Evolutionary conservation across 2,113 vertebrate genomes (phyloP).

Genomic region (Atlantisia rogersi): DNA sequence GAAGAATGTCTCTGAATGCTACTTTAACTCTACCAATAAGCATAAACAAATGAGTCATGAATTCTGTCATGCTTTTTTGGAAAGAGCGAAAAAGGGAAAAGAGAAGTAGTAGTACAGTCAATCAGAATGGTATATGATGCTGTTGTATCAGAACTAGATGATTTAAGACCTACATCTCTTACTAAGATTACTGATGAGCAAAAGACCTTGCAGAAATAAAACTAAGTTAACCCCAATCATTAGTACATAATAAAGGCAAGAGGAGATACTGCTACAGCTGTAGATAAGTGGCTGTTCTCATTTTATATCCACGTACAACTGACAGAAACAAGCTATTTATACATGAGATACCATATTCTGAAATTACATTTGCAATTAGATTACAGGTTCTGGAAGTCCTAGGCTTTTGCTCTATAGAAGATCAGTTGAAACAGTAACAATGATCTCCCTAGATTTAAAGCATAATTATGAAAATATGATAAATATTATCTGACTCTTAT

Average conservation of each 20-base stretch:
- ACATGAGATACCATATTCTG: fast-evolving
- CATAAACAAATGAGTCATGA: background rate
- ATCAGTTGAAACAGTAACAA: background rate
- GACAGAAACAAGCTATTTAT: background rate
- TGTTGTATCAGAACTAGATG: background rate
- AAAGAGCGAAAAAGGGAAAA: background rate
- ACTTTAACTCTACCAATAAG: background rate
- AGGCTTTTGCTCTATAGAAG: background rate
- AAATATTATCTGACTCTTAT: background rate
- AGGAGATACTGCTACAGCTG: background rate
- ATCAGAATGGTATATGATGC: background rate
- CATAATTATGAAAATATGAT: background rate
- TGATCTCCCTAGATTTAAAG: background rate
- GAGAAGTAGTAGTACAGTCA: background rate
- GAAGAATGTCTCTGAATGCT: background rate
- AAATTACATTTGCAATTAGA: background rate
- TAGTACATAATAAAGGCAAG: background rate
- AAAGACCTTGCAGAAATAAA: background rate
- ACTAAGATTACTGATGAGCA: background rate
- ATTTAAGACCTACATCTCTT: background rate
- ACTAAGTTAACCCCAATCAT: background rate
- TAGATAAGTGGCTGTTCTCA: background rate
- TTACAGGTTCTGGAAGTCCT: background rate
- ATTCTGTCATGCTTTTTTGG: background rate
- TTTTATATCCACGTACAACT: background rate